Conservation (phyloP, 2,113 vertebrate species). For the Plecturocebus donacophilus region DNA sequence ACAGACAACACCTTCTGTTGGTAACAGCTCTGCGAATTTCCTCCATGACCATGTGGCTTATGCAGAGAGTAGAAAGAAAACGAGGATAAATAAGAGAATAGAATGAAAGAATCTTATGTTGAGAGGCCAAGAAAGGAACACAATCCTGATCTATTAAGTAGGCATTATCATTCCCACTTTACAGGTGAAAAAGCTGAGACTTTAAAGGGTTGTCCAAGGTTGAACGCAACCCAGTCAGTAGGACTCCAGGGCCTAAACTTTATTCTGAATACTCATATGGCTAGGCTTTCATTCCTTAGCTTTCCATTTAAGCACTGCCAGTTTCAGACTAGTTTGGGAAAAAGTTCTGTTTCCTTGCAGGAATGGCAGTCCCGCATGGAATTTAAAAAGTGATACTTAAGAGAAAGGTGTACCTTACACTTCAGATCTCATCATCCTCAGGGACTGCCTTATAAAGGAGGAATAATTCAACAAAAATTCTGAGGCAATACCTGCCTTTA, state of each 20-base stretch:
- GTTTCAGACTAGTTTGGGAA: constrained; percentile 19
- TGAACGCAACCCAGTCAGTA: neutral
- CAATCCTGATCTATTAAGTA: neutral
- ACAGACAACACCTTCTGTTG: neutral
- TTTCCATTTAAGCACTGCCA: neutral
- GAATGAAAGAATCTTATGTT: neutral
- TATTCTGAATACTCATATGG: neutral
- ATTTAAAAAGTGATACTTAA: neutral
- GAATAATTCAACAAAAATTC: neutral
- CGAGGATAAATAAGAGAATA: neutral
- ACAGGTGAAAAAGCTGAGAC: neutral
- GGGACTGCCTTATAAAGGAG: neutral
- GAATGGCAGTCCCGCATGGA: neutral
- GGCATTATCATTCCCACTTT: neutral
- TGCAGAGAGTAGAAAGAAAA: neutral
- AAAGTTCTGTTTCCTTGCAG: neutral
- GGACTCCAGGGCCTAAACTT: neutral
- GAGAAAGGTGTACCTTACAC: neutral
- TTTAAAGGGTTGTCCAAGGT: neutral
- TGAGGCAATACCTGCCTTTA: neutral
- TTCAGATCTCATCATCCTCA: neutral
- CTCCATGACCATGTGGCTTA: neutral
- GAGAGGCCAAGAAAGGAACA: neutral
- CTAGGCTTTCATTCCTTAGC: neutral
- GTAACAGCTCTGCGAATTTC: neutral